Evolutionary conservation across 2,797 vertebrate genomes (phyloP), one percentile per base, ranked within the genome.

Genomic region (Pteropus rufus): DNA sequence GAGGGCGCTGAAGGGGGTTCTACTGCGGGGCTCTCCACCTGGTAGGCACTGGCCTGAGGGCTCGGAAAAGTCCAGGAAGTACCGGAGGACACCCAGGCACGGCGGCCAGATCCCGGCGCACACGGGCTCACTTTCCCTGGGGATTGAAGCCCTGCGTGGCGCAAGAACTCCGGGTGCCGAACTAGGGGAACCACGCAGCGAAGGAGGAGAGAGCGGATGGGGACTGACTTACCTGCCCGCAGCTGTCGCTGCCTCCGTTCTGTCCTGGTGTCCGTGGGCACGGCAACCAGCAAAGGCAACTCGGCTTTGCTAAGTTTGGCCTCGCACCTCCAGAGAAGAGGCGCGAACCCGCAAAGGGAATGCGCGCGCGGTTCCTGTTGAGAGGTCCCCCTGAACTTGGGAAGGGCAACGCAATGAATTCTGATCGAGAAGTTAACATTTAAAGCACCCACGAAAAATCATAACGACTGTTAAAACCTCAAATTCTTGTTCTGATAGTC

Each of bases 211-310:
- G 10, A 82, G 65, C 85, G 2, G 41, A 44, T 72, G 75, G 70
- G 64, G 39, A 81, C 91, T 54, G 80, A 95, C 97, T 98, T 98
- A 98, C 98, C 98, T 98, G 98, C 56, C 92, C 84, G 24, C 96
- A 95, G 96, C 92, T 89, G 86, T 79, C 91, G 87, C 0, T 58
- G 93, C 94, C 91, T 97, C 97, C n/a, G 93, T 14, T n/a, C 96
- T 21, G 84, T 95, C 73, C 75, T 26, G 54, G 91, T 93, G 79
- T 92, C 91, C 94, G 96, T 41, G 93, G 18, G 44, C 95, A 56
- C 94, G 18, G 94, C 95, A 95, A 96, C 67, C 98, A 94, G 96
- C 83, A 54, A 93, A 93, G 92, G 76, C 92, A 96, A 97, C 93
- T 93, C 46, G 54, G 49, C 72, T 88, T 96, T 89, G 70, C 89